Evolutionary conservation across 1,140 invertebrate genomes (phyloP), one percentile per base, ranked within the genome.

Genomic region (Ridgeia piscesae): DNA sequence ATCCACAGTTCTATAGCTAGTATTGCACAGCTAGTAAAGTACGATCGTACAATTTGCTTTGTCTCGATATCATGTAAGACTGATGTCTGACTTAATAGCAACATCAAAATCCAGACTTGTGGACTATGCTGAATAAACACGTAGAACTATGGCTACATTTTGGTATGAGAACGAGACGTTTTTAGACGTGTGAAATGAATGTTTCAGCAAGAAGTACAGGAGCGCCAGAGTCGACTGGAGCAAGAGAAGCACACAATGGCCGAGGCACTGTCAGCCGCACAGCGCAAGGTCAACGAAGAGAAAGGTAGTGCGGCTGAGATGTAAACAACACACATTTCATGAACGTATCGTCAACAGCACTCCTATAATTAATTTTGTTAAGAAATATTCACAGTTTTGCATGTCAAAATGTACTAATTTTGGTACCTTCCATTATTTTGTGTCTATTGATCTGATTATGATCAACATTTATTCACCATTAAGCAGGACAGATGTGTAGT

Each of bases 201-300:
- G 21, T 94, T 94, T 31, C 93, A 96, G 96, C 93, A 94, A 94
- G 95, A 96, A 93, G 93, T 94, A 11, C 92, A 92, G 91, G 94
- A 95, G 42, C 94, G 95, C 94, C 95, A 96, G 92, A 94, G 93
- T 92, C 92, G 94, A 58, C 92, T 96, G 35, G 95, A 96, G 92
- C 92, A 94, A 33, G 96, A 96, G 93, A 95, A 96, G 93, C 94
- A 94, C 92, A 94, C 94, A 91, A 93, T 96, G 89, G 94, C 96
- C 9, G 95, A 96, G 35, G 94, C 94, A 90, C 92, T 96, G 33
- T 95, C 94, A 50, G 35, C 93, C 58, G 94, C 95, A 89, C 97
- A 97, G 93, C 96, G 96, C 34, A 97, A 97, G 94, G 96, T 97
- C 91, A 96, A 97, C 93, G 97, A 97, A 93, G 98, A 98, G 95